Percentiles rank a stretch among this genome's conserved stretches.
Conservation (phyloP, 2,888 invertebrate genomes). For the Drosophila nr. medialis region DNA sequence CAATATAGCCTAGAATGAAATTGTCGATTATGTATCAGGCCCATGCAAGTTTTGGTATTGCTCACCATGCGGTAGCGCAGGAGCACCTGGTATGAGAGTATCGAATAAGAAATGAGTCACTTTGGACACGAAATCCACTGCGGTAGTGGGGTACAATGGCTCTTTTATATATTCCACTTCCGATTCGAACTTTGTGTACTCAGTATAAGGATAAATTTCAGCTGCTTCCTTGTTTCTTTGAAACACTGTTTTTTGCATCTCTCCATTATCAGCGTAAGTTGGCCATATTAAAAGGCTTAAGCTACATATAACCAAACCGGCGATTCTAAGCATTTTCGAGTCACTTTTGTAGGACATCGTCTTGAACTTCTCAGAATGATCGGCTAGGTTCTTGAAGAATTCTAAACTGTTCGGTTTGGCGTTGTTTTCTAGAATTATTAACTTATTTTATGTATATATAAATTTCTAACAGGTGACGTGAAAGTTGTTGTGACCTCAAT, state of each 20-base stretch:
- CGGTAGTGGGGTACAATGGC: slow-evolving; percentile 7
- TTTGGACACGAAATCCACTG: slow-evolving; percentile 56
- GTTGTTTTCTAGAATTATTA: too few species aligned
- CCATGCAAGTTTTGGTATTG: background rate
- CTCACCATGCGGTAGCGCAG: slow-evolving; percentile 55
- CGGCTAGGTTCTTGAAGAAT: too few species aligned
- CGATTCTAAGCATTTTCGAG: slow-evolving; percentile 12
- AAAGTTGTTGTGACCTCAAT: too few species aligned
- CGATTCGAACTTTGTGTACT: slow-evolving; percentile 29
- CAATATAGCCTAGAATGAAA: slow-evolving; percentile 74
- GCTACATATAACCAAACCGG: slow-evolving; percentile 51
- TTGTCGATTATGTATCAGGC: background rate
- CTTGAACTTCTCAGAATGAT: too few species aligned
- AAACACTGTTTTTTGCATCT: background rate
- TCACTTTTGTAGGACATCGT: background rate
- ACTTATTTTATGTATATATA: too few species aligned
- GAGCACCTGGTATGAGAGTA: slow-evolving; percentile 31
- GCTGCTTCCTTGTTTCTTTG: background rate
- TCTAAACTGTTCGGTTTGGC: too few species aligned
- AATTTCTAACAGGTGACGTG: too few species aligned
- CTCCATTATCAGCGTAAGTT: slow-evolving; percentile 13
- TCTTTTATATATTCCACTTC: slow-evolving; percentile 38
- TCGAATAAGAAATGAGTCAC: slow-evolving; percentile 51
- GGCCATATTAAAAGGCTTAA: slow-evolving; percentile 50
- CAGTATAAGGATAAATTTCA: slow-evolving; percentile 1